Evolutionary conservation across 2,888 invertebrate genomes (phyloP), one percentile per base, ranked within the genome.

Genomic region (Eupithecia subfuscata): DNA sequence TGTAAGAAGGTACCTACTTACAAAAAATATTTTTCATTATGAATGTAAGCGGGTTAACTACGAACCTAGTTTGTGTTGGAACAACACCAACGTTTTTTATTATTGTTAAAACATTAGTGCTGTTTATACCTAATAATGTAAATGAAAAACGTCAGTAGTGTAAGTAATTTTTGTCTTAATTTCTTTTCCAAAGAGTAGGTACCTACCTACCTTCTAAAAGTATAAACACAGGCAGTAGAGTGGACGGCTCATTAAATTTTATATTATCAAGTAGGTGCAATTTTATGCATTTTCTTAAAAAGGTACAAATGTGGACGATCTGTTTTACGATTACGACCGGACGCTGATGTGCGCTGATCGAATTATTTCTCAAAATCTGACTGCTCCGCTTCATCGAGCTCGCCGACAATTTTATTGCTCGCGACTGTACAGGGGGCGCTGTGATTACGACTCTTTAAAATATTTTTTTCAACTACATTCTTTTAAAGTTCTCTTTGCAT

Each of bases 271-370:
- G 69, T 69, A 69, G 63, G 34, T 56, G 63, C 63, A 69, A 45
- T 69, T 71, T 65, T 37, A 71, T 74, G 64, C 63, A 68, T 69
- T 69, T 76, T 63, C 48, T 30, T 56, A 30, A 67, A 74, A 70
- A 40, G 30, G 65, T 37, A 48, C 43, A 63, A 6, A 60, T 64
- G 60, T 65, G 70, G 48, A 69, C 71, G 74, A 68, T 71, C 64
- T 34, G 16, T 75, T 75, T 75, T 70, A 77, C 77, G 77, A 77
- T 75, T 70, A 77, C 77, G 77, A 77, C 12, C 48, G 65, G 64
- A 16, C 72, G 43, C 60, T 70, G 73, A 77, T 70, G 70, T 73
- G 70, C 64, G 56, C 75, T 69, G 77, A 75, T 75, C 73, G 64
- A 73, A 75, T 73, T 75, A 75, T 75, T 75, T 77, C 70, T 75